Percentiles rank a stretch among this genome's conserved stretches.
These are phyloP conservation scores for Opisthograptis luteolata DNA, from an alignment of 2,888 invertebrate genomes.

Conservation along the genomic window DNA sequence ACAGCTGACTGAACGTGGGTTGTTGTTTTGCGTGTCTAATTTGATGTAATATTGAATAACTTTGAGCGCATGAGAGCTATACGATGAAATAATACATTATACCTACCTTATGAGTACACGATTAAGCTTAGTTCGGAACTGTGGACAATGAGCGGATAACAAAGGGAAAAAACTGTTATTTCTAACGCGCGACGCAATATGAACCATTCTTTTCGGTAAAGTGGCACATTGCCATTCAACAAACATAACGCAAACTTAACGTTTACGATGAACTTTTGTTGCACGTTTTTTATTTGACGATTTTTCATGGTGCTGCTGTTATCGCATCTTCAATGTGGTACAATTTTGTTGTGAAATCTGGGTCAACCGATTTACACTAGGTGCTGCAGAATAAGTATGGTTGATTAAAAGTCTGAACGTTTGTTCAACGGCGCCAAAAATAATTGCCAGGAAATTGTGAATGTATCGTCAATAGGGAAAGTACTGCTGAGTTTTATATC, in stretches of 20 bases:
- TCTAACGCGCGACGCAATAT: slow-evolving; percentile 49
- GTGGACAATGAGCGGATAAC: slow-evolving; percentile 41
- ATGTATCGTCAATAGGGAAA: no score
- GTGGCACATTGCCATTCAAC: slow-evolving; percentile 18
- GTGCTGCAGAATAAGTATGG: no score
- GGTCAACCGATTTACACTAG: background rate
- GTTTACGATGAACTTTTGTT: slow-evolving; percentile 28
- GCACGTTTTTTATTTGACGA: slow-evolving; percentile 24
- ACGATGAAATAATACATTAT: slow-evolving; percentile 10
- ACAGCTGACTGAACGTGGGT: slow-evolving; percentile 36
- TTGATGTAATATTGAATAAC: slow-evolving; percentile 38
- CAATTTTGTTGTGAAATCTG: background rate
- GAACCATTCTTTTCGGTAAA: slow-evolving; percentile 39
- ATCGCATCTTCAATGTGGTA: slow-evolving; percentile 42
- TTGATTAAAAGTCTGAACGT: no score
- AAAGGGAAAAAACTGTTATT: slow-evolving; percentile 46
- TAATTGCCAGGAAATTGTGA: no score
- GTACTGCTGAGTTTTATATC: no score
- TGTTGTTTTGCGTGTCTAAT: slow-evolving; percentile 33
- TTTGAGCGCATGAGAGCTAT: slow-evolving; percentile 25
- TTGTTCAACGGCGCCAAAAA: no score
- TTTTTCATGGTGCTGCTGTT: slow-evolving; percentile 33
- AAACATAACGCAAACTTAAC: slow-evolving; percentile 29
- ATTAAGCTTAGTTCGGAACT: slow-evolving; percentile 29
- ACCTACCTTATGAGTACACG: slow-evolving; percentile 12